Evolutionary conservation across 2,113 vertebrate species (phyloP), one percentile per base, ranked within the genome.

Genomic region (Megaceryle maxima): DNA sequence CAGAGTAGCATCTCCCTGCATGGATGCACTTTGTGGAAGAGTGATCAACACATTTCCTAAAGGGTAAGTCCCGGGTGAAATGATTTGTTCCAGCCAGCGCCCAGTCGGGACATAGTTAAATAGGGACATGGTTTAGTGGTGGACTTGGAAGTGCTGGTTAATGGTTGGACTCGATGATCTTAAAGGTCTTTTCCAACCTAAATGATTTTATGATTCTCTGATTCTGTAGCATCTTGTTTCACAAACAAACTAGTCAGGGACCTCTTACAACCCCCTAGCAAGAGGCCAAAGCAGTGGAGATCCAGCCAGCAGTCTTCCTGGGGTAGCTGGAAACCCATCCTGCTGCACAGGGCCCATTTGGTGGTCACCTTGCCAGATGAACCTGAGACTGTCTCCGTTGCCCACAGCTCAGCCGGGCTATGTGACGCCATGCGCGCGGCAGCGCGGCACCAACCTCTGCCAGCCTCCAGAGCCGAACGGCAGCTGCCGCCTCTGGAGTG

Each of bases 341-440:
- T 18, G 77, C 59, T 16, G 46, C 63, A 46, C 0, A 0, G 24
- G 4, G 18, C 53, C 62, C 11, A 0, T 28, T 50, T 5, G 63
- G 48, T 2, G 50, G 24, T 4, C 37, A 18, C 48, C 41, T 24
- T 43, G 50, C 29, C 6, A 10, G 39, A 10, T 1, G 7, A 33
- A 33, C 55, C 74, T 8, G 37, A 53, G 46, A 5, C 53, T 16
- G 6, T 68, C 16, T 4, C 43, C n/a, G 2, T 10, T 6, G 29
- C 60, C 37, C 56, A 6, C 6, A 0, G 6, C 43, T 44, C 63
- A 28, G 59, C 48, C 5, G 0, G 5, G 25, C 37, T 29, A 12
- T 57, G 2, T 1, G 2, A 13, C 51, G 1, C 3, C 1, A 3
- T 0, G 20, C 1, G 24, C 10, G 74, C 63, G 70, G 33, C 9